These are phyloP conservation scores for Kuschelorhynchus macadamiae DNA, from an alignment of 2,888 invertebrate species.

Conservation along the genomic window DNA sequence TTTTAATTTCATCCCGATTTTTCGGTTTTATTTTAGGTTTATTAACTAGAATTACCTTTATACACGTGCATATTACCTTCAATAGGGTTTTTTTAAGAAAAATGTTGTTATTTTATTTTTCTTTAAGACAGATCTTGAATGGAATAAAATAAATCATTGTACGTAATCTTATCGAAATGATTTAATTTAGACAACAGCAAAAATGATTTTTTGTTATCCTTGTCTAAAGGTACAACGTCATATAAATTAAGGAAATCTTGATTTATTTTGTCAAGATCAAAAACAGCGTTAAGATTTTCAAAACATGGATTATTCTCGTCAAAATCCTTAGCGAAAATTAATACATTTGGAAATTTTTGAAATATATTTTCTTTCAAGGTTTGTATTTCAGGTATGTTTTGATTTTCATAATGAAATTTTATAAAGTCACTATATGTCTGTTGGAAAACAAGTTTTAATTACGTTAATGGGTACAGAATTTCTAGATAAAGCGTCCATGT, in stretches of 20 bases:
- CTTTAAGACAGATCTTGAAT: background rate
- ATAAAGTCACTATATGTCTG: slow-evolving; percentile 27
- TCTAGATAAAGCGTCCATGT: slow-evolving; percentile 17
- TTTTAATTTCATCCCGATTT: too few species aligned
- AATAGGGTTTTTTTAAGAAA: too few species aligned
- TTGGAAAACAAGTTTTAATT: too few species aligned
- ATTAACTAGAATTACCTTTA: too few species aligned
- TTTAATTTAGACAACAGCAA: slow-evolving; percentile 30
- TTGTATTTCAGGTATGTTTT: slow-evolving; percentile 30
- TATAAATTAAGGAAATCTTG: slow-evolving; percentile 16
- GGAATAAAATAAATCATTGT: slow-evolving; percentile 14
- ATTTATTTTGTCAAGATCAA: slow-evolving; percentile 46
- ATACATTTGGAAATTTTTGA: slow-evolving; percentile 38
- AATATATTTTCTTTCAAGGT: slow-evolving; percentile 45
- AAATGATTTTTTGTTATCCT: slow-evolving; percentile 14
- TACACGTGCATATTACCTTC: background rate
- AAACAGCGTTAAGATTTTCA: slow-evolving; percentile 22
- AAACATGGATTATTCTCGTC: slow-evolving; percentile 35
- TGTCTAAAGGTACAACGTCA: slow-evolving; percentile 6
- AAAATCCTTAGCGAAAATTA: slow-evolving; percentile 45
- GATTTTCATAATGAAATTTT: slow-evolving; percentile 45
- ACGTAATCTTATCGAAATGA: slow-evolving; percentile 24
- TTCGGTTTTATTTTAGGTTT: too few species aligned
- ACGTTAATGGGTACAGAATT: too few species aligned
- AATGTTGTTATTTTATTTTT: background rate